Percentiles rank a stretch among this genome's conserved stretches.
phyloP scores from a whole-genome alignment of 2,797 vertebrate genomes.

The Epinephelus malabaricus region DNA sequence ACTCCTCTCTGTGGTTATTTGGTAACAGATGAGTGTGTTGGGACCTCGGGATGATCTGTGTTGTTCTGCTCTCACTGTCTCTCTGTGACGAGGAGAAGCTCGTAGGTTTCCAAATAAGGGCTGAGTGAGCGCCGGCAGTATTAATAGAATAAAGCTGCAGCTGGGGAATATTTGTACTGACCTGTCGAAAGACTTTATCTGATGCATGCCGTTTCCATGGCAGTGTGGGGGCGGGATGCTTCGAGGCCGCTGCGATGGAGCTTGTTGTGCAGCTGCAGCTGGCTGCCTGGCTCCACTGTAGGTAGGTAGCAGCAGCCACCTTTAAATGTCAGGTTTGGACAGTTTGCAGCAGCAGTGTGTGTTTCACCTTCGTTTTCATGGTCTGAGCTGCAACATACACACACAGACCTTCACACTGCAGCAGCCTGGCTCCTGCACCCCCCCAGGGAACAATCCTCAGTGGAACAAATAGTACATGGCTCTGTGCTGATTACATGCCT shows the following conservation, averaged over 20 bases:
- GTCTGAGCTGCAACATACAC: background rate
- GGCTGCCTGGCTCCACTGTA: conserved; percentile 12
- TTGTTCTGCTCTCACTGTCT: conserved; percentile 31
- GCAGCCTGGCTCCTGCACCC: background rate
- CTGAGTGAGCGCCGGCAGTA: conserved; percentile 62
- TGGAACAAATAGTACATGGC: background rate
- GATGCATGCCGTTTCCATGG: conserved; percentile 79
- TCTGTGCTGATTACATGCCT: conserved; percentile 19
- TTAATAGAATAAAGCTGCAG: conserved; percentile 80
- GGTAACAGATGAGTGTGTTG: conserved; percentile 20
- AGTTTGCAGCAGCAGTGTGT: background rate
- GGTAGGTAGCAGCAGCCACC: conserved; percentile 34
- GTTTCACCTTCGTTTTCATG: background rate
- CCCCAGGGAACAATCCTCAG: background rate
- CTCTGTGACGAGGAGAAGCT: conserved; percentile 48
- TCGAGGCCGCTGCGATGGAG: conserved; percentile 18
- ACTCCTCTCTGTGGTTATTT: background rate
- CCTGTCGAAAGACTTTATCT: conserved; percentile 76
- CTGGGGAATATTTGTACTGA: conserved; percentile 82
- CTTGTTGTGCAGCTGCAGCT: conserved; percentile 44
- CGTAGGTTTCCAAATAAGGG: conserved; percentile 79
- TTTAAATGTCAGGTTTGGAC: conserved; percentile 36
- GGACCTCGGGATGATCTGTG: conserved; percentile 5
- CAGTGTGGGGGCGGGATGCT: conserved; percentile 63
- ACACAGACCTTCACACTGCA: background rate